Conservation (phyloP, 2,113 vertebrate genomes). For the Ophiodon elongatus region DNA sequence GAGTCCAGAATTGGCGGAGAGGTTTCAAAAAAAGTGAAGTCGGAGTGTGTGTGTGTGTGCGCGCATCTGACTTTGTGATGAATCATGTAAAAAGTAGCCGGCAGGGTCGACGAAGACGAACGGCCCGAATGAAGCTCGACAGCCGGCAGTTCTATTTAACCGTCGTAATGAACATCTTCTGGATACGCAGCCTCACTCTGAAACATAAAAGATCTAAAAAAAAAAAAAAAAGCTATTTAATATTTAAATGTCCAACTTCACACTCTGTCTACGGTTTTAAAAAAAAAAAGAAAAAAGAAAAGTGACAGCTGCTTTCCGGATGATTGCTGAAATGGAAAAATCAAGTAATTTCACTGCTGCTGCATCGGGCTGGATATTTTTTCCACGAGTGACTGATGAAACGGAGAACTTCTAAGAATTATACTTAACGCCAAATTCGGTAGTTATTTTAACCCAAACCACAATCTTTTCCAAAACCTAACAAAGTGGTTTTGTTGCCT, state of each 20-base stretch:
- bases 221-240: conserved; percentile 18
- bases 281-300: not conserved
- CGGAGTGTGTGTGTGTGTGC: not conserved
- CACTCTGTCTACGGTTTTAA: not conserved
- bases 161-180: conserved; percentile 6
- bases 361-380: not conserved
- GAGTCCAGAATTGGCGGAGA: conserved; percentile 3
- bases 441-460: not conserved
- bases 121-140: not conserved
- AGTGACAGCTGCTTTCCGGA: not conserved
- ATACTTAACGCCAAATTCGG: not conserved
- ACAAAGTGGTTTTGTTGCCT: too few species aligned
- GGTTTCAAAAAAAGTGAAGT: conserved; percentile 12
- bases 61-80: conserved; percentile 14
- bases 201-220: conserved; percentile 15
- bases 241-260: conserved; percentile 35
- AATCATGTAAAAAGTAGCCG: conserved; percentile 26
- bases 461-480: not conserved
- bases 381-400: not conserved
- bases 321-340: not conserved
- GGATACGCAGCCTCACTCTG: conserved; percentile 1
- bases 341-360: not conserved
- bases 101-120: conserved; percentile 9
- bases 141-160: not conserved
- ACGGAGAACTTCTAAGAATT: not conserved